phyloP scores from a whole-genome alignment of 2,797 vertebrate species.

The Urophycis tenuis region DNA sequence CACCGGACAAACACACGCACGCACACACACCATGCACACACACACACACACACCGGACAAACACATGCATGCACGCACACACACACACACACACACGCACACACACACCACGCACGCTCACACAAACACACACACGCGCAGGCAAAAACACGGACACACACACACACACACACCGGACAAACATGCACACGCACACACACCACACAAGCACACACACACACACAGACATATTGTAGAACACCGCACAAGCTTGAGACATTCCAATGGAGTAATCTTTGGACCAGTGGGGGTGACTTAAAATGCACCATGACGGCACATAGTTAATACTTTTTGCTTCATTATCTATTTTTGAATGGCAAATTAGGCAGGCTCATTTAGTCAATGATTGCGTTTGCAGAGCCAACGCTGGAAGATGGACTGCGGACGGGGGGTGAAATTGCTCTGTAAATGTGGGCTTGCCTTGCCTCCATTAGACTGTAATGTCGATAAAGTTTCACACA shows the following conservation, averaged over 20 bases:
- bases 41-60: not conserved
- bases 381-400: not conserved
- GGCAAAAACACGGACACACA: too few relatives aligned
- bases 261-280: not conserved
- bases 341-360: not conserved
- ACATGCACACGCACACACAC: not conserved
- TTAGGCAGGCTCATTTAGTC: not conserved
- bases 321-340: not conserved
- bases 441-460: not conserved
- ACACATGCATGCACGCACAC: too few relatives aligned
- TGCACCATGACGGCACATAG: not conserved
- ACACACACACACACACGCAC: too few relatives aligned
- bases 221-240: not conserved
- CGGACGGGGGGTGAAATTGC: not conserved
- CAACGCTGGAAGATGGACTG: not conserved
- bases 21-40: not conserved
- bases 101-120: too few relatives aligned
- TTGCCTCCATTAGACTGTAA: not conserved
- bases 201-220: not conserved
- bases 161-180: not conserved
- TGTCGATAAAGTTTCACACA: not conserved
- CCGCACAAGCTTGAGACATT: not conserved
- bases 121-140: too few relatives aligned
- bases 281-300: not conserved
- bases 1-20: not conserved